These are phyloP conservation scores for Cartodere bifasciata DNA, from an alignment of 2,888 invertebrate species.

Conservation along the genomic window DNA sequence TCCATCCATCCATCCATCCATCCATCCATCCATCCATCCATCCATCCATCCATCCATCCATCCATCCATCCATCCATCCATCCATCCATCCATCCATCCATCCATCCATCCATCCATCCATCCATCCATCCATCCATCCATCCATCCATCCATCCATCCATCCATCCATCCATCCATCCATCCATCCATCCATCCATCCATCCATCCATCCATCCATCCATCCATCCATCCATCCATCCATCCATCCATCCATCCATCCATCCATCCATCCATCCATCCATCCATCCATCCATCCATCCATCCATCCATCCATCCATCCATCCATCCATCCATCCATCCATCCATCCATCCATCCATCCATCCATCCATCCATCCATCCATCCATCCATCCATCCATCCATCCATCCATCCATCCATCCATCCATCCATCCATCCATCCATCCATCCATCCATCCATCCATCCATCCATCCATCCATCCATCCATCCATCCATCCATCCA, in stretches of 20 bases:
- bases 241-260: slow-evolving; percentile 8
- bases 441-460: slow-evolving; percentile 8
- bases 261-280: slow-evolving; percentile 8
- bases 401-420: slow-evolving; percentile 8
- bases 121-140: slow-evolving; percentile 5
- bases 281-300: slow-evolving; percentile 8
- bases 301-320: slow-evolving; percentile 8
- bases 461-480: slow-evolving; percentile 8
- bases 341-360: slow-evolving; percentile 8
- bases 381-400: slow-evolving; percentile 8
- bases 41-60: slow-evolving; percentile 8
- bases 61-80: slow-evolving; percentile 8
- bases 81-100: slow-evolving; percentile 8
- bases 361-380: slow-evolving; percentile 8
- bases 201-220: slow-evolving; percentile 8
- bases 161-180: slow-evolving; percentile 8
- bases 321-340: slow-evolving; percentile 8
- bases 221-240: slow-evolving; percentile 7
- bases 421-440: slow-evolving; percentile 8
- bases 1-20: slow-evolving; percentile 8
- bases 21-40: slow-evolving; percentile 8
- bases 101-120: slow-evolving; percentile 8
- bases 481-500: slow-evolving; percentile 8
- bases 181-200: slow-evolving; percentile 8
- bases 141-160: slow-evolving; percentile 7